Conservation (phyloP, 2,888 invertebrate species). For the Tenthredo scrophulariae region DNA sequence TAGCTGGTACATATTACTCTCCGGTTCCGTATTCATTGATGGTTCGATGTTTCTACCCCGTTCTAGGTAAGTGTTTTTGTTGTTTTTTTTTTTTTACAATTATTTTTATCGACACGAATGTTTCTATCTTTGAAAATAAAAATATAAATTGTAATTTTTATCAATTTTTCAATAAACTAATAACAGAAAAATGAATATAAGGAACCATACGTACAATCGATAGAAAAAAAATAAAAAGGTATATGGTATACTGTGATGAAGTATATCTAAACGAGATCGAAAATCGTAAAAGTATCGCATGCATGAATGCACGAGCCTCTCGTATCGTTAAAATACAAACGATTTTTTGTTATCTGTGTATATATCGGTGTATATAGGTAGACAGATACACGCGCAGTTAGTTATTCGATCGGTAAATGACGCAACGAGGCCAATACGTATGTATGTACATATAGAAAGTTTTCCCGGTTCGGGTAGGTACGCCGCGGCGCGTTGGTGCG, state of each 20-base stretch:
- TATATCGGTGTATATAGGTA: neutral
- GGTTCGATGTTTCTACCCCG: slow-evolving; percentile 92
- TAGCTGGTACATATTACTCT: slow-evolving; percentile 91
- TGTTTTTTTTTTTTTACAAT: too few relatives aligned
- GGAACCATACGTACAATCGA: too few relatives aligned
- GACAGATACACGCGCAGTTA: neutral
- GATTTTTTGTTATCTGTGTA: too few relatives aligned
- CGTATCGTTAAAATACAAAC: neutral
- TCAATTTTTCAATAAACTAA: too few relatives aligned
- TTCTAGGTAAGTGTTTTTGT: slow-evolving; percentile 83
- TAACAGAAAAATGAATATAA: too few relatives aligned
- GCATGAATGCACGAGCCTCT: neutral
- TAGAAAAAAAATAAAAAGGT: neutral
- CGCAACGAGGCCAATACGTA: neutral
- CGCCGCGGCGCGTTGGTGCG: neutral
- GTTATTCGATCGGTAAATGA: slow-evolving; percentile 2
- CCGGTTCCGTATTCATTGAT: slow-evolving; percentile 92
- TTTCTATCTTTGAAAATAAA: too few relatives aligned
- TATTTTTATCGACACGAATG: too few relatives aligned
- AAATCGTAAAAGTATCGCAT: neutral
- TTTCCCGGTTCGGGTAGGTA: too few relatives aligned
- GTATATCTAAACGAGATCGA: neutral
- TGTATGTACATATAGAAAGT: neutral
- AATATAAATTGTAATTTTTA: too few relatives aligned
- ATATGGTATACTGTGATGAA: neutral